Percentiles rank a stretch among this genome's conserved stretches.
Conservation (phyloP, 2,113 vertebrate species). For the Gobius niger region DNA sequence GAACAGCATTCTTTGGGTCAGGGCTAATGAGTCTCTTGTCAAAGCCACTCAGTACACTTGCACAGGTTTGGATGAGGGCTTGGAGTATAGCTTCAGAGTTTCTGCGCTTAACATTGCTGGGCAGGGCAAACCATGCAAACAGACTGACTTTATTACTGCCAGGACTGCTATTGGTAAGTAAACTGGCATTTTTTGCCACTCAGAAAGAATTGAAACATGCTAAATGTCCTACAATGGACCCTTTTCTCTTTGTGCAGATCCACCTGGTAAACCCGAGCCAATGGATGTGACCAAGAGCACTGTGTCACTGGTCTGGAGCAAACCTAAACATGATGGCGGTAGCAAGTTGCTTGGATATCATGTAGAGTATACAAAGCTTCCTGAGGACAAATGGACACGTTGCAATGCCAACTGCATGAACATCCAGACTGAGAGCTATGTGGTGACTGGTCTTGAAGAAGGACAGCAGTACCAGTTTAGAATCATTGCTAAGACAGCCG, state of each 20-base stretch:
- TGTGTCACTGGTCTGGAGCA: constrained; percentile 89
- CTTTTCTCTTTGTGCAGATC: constrained; percentile 76
- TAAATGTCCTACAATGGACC: neutral
- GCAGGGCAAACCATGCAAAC: constrained; percentile 94
- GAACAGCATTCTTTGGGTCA: constrained; percentile 95
- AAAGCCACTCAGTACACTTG: constrained; percentile 92
- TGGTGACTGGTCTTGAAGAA: constrained; percentile 89
- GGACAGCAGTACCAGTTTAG: constrained; percentile 90
- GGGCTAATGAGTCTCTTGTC: constrained; percentile 87
- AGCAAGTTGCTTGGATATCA: constrained; percentile 95
- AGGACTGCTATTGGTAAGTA: constrained; percentile 88
- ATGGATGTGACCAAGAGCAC: constrained; percentile 90
- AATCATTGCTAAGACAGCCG: constrained; percentile 90
- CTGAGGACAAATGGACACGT: constrained; percentile 90
- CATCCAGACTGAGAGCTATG: constrained; percentile 89
- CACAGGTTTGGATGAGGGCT: constrained; percentile 87
- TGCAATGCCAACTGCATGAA: constrained; percentile 89
- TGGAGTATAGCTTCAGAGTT: constrained; percentile 96
- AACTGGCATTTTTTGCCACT: neutral
- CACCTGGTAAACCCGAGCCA: constrained; percentile 95
- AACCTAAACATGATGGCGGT: constrained; percentile 93
- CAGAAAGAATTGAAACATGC: neutral
- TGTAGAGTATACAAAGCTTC: constrained; percentile 90
- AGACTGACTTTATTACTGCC: constrained; percentile 91
- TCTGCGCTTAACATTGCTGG: constrained; percentile 92